Evolutionary conservation across 2,797 vertebrate species (phyloP).

Genomic region (Poeciliopsis turneri): DNA sequence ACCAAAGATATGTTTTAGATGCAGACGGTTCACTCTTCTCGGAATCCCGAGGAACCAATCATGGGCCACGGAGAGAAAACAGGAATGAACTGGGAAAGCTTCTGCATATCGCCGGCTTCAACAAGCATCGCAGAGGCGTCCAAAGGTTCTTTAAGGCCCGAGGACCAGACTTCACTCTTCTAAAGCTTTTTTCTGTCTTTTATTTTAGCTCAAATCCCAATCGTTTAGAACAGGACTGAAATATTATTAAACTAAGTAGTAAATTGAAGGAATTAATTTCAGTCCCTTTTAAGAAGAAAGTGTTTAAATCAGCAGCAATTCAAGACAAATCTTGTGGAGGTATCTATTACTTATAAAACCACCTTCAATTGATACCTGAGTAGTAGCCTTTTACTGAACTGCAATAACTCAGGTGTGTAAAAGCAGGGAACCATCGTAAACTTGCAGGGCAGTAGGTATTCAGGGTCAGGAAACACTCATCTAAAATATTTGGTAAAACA

Average conservation of each 20-base stretch:
- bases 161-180: neutral
- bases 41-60: neutral
- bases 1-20: constrained; percentile 15
- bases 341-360: neutral
- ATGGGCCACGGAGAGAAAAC: neutral
- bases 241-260: neutral
- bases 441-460: too few species aligned
- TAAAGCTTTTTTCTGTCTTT: neutral
- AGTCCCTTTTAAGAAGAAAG: too few species aligned
- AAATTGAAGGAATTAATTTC: neutral
- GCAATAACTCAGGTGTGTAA: too few species aligned
- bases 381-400: too few species aligned
- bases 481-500: too few species aligned
- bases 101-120: neutral
- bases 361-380: too few species aligned
- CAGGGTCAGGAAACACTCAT: too few species aligned
- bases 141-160: neutral
- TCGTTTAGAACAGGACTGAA: neutral
- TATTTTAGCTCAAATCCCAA: neutral
- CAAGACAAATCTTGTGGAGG: neutral
- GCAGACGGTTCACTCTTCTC: constrained; percentile 48
- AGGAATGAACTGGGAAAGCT: neutral
- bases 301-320: neutral
- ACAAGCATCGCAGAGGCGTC: neutral
- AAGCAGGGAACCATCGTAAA: too few species aligned